Base-by-base conservation (phyloP, 2,888 invertebrate genomes). In the Vandiemenella viatica region DNA sequence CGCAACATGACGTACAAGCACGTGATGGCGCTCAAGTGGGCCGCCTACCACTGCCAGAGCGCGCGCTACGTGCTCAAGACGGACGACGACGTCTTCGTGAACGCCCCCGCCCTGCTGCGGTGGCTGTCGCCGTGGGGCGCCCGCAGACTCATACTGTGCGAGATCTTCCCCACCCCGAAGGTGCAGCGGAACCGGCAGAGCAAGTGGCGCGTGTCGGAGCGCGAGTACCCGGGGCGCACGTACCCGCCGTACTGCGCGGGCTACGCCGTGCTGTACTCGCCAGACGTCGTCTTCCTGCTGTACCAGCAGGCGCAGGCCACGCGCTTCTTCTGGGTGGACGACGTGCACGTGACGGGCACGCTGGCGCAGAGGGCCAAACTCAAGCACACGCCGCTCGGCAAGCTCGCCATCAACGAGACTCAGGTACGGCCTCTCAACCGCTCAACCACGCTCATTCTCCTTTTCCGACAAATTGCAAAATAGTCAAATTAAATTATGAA, bases 1-100 rank as follows among this genome's bases (percentile, higher is more conserved):
- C 72, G 79, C 45, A 89, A 89, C 63, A 74, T 89, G 66, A 88
- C 88, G 0, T 82, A 87, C 58, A 89, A 89, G 61, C 86, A 88
- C 63, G 79, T 83, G 5, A 85, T 85, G 76, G 82, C 79, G 0
- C 68, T 88, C 41, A 85, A 86, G 61, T 88, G 87, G 80, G 76
- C 79, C 17, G 67, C 74, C 1, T 79, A 77, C 58, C 75, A 80
- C 59, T 88, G 88, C 62, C 70, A 75, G 0, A 67, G 70, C 32
- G 83, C 81, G 1, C 78, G 74, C 57, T 70, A 69, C 60, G 58
- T 70, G 56, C 61, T 70, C 55, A 70, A 70, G 60, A 61, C 66
- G 54, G 70, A 70, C 58, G 70, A 70, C 53, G 70, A 70, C 57
- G 66, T 69, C 54, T 69, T 69, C 58, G 68, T 70, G 46, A 63